Evolutionary conservation across 2,888 invertebrate species (phyloP), one percentile per base, ranked within the genome.

Genomic region (Ormyrus nitidulus): DNA sequence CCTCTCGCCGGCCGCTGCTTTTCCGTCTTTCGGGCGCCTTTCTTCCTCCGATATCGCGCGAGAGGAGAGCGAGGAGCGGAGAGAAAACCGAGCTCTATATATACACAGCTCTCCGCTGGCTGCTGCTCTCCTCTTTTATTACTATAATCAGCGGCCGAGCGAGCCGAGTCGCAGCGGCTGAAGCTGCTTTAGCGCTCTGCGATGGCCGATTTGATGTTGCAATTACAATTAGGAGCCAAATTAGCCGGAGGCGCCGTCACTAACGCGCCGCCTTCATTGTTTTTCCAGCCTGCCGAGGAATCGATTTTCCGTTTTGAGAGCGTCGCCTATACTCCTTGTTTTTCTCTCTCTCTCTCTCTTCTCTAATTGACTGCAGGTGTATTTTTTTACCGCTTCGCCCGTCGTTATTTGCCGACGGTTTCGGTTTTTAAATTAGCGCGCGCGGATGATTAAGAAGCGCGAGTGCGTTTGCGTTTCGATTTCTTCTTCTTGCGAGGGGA

Each of bases 1-100:
- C 65, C 11, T 51, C 59, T 49, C 13, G 13, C 0, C 19, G 46
- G 54, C 44, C 46, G 51, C 44, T 19, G 54, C 51, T 72, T 65
- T 69, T 73, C 64, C 61, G 59, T 59, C 74, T 70, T 62, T 65
- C 72, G 51, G 46, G 56, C 62, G 64, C 59, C 44, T 68, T 70
- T 64, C 44, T 56, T 74, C 66, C 51, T 64, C 48, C 61, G n/a
- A 13, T 56, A 34, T 34, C 34, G 34, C 34, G n/a, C 34, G 34
- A 2, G 34, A 19, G 19, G 34, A 34, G 34, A 34, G 34, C 61
- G 59, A 51, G 34, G 34, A 49, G 34, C 9, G 6, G 54, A 64
- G 68, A 70, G 66, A 78, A 78, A 78, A 72, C 70, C 6, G 6
- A 19, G 44, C 4, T 8, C 34, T 34, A 34, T 34, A 34, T 34